Conservation (phyloP, 2,888 invertebrate genomes). For the Matsumyia berberina region DNA sequence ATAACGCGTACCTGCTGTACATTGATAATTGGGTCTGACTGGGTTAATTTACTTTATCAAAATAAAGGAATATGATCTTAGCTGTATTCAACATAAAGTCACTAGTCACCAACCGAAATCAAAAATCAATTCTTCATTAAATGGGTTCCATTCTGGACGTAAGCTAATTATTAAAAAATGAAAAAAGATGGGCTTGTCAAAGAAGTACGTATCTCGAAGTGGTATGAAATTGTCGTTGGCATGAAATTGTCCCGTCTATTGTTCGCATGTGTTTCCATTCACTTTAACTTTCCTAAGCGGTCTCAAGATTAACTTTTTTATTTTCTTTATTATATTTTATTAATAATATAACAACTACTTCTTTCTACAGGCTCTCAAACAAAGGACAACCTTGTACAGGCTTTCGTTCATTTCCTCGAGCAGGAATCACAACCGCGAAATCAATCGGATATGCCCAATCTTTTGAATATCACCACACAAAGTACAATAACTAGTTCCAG, state of each 20-base stretch:
- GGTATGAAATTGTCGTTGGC: background rate
- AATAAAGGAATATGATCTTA: no score
- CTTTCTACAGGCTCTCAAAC: conserved; percentile 77
- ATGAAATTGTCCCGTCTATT: background rate
- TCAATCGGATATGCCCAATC: conserved; percentile 80
- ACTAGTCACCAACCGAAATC: no score
- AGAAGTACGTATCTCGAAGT: background rate
- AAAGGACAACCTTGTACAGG: conserved; percentile 83
- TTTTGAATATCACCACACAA: conserved; percentile 80
- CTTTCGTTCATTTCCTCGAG: conserved; percentile 84
- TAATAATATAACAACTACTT: background rate
- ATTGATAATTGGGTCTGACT: no score
- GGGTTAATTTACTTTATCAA: no score
- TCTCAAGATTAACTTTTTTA: conserved; percentile 8
- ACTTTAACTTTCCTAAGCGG: background rate
- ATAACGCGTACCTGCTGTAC: no score
- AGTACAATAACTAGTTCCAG: conserved; percentile 57
- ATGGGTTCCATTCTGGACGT: no score
- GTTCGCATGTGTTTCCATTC: background rate
- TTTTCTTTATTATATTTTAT: background rate
- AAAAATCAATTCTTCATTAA: no score
- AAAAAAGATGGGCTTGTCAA: no score
- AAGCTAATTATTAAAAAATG: no score
- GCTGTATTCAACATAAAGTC: no score
- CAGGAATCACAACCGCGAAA: conserved; percentile 83